Base-by-base conservation (phyloP, 1,140 invertebrate species). In the Bombus sibiricus region DNA sequence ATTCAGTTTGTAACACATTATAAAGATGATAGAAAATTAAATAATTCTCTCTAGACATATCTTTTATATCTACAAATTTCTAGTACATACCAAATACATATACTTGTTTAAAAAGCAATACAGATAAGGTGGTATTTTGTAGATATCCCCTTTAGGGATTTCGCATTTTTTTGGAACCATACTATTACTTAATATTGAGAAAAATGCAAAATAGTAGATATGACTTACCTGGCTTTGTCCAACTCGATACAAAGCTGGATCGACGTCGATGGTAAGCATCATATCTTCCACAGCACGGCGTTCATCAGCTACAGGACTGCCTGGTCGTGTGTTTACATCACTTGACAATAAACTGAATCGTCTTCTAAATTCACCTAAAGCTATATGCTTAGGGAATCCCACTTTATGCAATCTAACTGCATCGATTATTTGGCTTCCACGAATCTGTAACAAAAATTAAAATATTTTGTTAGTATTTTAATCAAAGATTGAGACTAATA, bases 381-480 rank as follows among this genome's bases (percentile, higher is more conserved):
- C 97, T 96, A 99, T 97, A 91, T 98, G 97, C 92, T 98, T 98
- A 8, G 98, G 98, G 95, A 98, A 99, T 59, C 98, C 98, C 95
- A 98, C 98, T 92, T 99, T 98, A 95, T 98, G 97, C 71, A 99
- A 96, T 37, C 98, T 96, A 22, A 99, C 97, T 32, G 98, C 97
- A 90, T 99, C 98, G 69, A 99, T 95, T 39, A 99, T 97, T 96
- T 99, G 98, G 87, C 97, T 97, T 37, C 98, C 98, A 91, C 98
- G 97, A 88, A 99, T 96, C 97, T 99, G 95, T 62, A 95, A 95
- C 39, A 75, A 57, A 69, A 37, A 76, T 15, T n/a, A 15, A 28
- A 4, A 47, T 13, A 6, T 32, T 34, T 69, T 32, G 41, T 81
- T 57, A 37, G 2, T 34, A 34, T 32, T 12, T 22, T 18, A 9